Evolutionary conservation across 2,113 vertebrate genomes (phyloP).

Genomic region (Protomyctophum bolini): DNA sequence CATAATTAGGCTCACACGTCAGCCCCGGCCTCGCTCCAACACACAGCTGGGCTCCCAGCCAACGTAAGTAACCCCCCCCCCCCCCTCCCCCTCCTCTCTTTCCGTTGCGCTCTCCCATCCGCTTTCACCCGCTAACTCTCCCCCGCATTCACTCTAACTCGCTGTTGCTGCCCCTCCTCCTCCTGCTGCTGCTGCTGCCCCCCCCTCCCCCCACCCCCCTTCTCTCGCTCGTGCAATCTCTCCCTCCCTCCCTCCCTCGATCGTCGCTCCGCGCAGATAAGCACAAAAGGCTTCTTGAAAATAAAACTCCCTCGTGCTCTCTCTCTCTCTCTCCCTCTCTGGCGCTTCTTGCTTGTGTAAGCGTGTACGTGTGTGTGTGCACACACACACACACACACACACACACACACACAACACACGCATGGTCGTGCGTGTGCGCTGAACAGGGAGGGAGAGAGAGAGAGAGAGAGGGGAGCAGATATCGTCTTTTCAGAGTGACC

Average conservation of each 20-base stretch:
- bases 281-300: conserved; percentile 74
- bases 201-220: conserved; percentile 18
- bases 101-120: conserved; percentile 14
- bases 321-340: conserved; percentile 12
- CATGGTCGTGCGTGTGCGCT: neutral
- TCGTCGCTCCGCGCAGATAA: conserved; percentile 63
- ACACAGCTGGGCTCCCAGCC: conserved; percentile 75
- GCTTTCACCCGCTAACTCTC: conserved; percentile 33
- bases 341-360: conserved; percentile 19
- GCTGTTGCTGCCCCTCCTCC: neutral
- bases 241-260: conserved; percentile 49
- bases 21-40: conserved; percentile 71
- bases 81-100: neutral
- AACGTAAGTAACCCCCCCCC: conserved; percentile 60
- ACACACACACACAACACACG: too few relatives aligned
- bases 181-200: neutral
- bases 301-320: conserved; percentile 59
- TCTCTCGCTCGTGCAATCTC: conserved; percentile 54
- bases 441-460: too few relatives aligned
- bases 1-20: conserved; percentile 78
- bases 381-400: too few relatives aligned
- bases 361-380: conserved; percentile 19
- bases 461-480: neutral
- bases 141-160: conserved; percentile 49
- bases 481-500: conserved; percentile 60